A percentile compares a stretch with the other conserved stretches of the same genome.
Conservation (phyloP, 2,797 vertebrate genomes). For the Molossus alvarezi region DNA sequence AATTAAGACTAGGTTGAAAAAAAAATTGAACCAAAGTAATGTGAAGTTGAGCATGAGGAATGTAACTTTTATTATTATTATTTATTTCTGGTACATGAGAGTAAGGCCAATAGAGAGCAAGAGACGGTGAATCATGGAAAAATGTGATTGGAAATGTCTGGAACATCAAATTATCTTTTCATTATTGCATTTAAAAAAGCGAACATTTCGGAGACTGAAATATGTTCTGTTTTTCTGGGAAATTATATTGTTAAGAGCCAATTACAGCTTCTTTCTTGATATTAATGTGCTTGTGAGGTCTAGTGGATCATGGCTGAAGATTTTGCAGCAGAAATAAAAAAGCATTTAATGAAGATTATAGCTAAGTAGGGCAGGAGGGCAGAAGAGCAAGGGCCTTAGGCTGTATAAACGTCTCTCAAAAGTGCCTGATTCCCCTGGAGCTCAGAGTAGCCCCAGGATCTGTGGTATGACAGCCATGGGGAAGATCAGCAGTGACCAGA, state of each 20-base stretch:
- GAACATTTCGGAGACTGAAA: conserved; percentile 76
- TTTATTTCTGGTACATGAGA: conserved; percentile 70
- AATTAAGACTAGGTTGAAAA: conserved; percentile 64
- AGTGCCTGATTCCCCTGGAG: neutral
- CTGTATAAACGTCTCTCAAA: neutral
- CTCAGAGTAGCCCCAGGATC: neutral
- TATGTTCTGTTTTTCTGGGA: conserved; percentile 78
- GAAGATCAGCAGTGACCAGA: neutral
- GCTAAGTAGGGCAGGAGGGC: conserved; percentile 39
- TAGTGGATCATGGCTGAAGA: conserved; percentile 77
- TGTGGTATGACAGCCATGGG: neutral
- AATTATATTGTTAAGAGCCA: conserved; percentile 80
- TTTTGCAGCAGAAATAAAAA: conserved; percentile 70
- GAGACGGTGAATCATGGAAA: conserved; percentile 70
- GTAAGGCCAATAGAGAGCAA: conserved; percentile 45
- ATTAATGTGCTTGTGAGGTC: conserved; percentile 71
- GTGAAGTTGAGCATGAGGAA: neutral
- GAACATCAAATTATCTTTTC: conserved; percentile 81
- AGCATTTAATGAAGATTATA: conserved; percentile 74
- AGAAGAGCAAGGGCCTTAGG: neutral
- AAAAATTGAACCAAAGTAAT: conserved; percentile 18
- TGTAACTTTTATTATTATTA: conserved; percentile 58
- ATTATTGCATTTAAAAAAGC: conserved; percentile 78
- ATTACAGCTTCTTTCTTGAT: conserved; percentile 77
- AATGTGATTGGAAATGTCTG: conserved; percentile 77